Base-by-base conservation (phyloP, 2,888 invertebrate genomes). In the Drosophila rubida region DNA sequence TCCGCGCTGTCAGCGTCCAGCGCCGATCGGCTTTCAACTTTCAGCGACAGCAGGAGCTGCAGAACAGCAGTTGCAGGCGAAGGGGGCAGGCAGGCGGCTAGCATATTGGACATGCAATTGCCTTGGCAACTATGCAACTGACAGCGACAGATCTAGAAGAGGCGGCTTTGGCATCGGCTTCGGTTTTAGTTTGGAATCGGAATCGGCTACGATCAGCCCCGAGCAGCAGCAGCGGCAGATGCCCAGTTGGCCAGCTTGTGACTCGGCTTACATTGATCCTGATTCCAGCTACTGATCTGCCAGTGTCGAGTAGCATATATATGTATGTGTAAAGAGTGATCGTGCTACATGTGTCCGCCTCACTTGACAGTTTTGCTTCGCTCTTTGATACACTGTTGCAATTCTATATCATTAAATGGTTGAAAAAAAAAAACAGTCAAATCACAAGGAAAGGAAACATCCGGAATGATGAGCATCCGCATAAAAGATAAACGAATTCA, bases 111-210 rank as follows among this genome's bases (percentile, higher is more conserved):
- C 84, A 85, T 85, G 84, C 89, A 85, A 89, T 89, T 86, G 90
- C 85, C 79, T 63, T 46, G 64, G 81, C 82, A 89, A 83, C 87
- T 78, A 82, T 80, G 77, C 80, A 85, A 69, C 78, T 87, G 89
- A 88, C 89, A 88, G 76, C 87, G 86, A 85, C 89, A 88, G 90
- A 88, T 90, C 88, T 89, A 78, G 87, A 88, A 86, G 88, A 82
- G 71, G 78, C 78, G 63, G 64, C 69, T 63, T 66, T 54, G 62
- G 66, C 48, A 66, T 75, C 62, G 61, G 50, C 32, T 16, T 35
- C 32, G 37, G 14, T 11, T 16, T 46, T 7, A 25, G 44, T 16
- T 46, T 7, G 44, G 44, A 25, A 42, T 30, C 30, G 42, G 9
- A 13, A 62, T 59, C 59, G 50, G 44, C 13, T 32, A 54, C 53